Conservation (phyloP, 2,888 invertebrate species). For the Muscina levida region DNA sequence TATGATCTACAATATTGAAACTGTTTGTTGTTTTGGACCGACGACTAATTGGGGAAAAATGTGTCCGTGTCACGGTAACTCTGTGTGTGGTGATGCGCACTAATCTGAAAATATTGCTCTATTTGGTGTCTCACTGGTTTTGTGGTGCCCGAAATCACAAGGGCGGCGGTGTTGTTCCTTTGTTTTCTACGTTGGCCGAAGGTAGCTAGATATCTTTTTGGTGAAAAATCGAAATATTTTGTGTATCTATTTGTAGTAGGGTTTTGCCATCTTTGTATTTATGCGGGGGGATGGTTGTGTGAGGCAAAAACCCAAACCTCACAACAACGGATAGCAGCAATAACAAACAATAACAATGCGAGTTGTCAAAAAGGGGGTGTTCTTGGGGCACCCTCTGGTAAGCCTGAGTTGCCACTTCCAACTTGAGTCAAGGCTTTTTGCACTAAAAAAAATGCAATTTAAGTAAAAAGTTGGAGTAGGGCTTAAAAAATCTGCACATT, state of each 20-base stretch:
- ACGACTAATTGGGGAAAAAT: background rate
- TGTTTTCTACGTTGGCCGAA: background rate
- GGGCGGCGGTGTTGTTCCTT: background rate
- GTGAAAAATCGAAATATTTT: slow-evolving; percentile 65
- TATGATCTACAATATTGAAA: background rate
- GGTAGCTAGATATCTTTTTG: slow-evolving; percentile 36
- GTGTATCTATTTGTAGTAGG: slow-evolving; percentile 56
- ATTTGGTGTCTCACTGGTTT: too few relatives aligned
- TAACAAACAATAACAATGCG: slow-evolving; percentile 62
- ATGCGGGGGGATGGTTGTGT: slow-evolving; percentile 18
- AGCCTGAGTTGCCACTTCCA: too few relatives aligned
- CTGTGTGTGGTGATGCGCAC: slow-evolving; percentile 6
- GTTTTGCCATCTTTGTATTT: slow-evolving; percentile 22
- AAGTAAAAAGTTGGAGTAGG: too few relatives aligned
- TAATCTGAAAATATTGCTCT: background rate
- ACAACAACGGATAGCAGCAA: too few relatives aligned
- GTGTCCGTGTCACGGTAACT: background rate
- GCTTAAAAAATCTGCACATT: too few relatives aligned
- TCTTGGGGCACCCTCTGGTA: slow-evolving; percentile 41
- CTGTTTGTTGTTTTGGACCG: background rate
- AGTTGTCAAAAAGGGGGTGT: slow-evolving; percentile 61
- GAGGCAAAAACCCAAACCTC: slow-evolving; percentile 30
- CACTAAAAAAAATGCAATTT: too few relatives aligned
- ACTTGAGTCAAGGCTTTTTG: too few relatives aligned
- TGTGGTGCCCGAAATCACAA: too few relatives aligned